Evolutionary conservation across 2,797 vertebrate genomes (phyloP), one percentile per base, ranked within the genome.

Genomic region (Carduelis carduelis): DNA sequence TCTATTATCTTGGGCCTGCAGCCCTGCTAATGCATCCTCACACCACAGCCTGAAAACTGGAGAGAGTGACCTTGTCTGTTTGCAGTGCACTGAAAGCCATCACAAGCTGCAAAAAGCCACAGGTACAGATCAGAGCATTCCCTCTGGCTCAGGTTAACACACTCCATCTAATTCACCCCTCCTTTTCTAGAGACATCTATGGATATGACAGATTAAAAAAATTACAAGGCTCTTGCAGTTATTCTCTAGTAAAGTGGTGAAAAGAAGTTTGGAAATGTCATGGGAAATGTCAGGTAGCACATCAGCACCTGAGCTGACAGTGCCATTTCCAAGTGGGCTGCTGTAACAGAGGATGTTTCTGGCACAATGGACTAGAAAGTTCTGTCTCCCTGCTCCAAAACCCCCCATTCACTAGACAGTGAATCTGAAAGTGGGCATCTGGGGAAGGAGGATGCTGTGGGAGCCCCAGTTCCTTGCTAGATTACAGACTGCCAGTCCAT

Each of bases 351-450:
- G n/a, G 20, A 12, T 34, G 23, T 2, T 17, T 46, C 12, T 69
- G 63, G 50, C 68, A 72, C 39, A 52, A 19, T 1, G 28, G 16
- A 39, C 20, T 28, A 35, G 17, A 34, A n/a, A 44, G 10, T 8
- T 49, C 17, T 49, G 39, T 20, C 14, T 41, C 24, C 0, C 0
- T 37, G 35, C 44, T 39, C 17, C 1, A 57, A 61, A 11, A 70
- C 35, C 27, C 46, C 34, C 43, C 2, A 0, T 6, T 8, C 0
- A 1, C 15, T 11, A 39, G 30, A n/a, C 56, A 39, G 22, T 3
- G 35, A 46, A 39, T 16, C n/a, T 64, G 41, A 35, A 57, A 77
- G 17, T 0, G 6, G 39, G n/a, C 11, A 39, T 11, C 5, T 47
- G 74, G 35, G 75, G 30, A 10, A 50, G 79, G 5, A 52, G 16